Base-by-base conservation (phyloP, 2,888 invertebrate species). In the Seira sanloemensis region DNA sequence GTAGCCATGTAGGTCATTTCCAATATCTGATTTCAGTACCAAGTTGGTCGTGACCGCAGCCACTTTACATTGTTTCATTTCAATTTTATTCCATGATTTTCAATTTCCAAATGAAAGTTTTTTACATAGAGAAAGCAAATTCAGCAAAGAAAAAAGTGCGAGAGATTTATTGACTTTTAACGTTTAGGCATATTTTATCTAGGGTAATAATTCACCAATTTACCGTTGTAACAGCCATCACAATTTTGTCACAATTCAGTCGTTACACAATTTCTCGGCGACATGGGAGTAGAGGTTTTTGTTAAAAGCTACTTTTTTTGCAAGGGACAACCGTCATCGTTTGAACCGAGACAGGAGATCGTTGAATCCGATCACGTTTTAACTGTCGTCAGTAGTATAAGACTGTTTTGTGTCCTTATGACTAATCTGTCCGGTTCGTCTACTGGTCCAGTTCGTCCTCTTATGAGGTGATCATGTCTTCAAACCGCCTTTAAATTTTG, bases 371-470 rank as follows among this genome's bases (percentile, higher is more conserved):
- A 46, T 9, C 26, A 75, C 75, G 46, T 75, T 24, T 66, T 82
- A 4, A 77, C n/a, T 27, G 68, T 82, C 37, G 66, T 27, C 23
- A 82, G 75, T 77, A 82, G 82, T 77, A 75, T 76, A 71, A 82
- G 82, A 76, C 77, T 82, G 46, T 82, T 72, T 72, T 76, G 71
- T 65, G 82, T 82, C 69, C 69, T 82, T 16, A 82, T 82, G 19
- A 82, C 76, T 25, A 82, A 82, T 46, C 72, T 82, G 74, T 80
- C 80, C 12, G 67, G 67, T 1, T 54, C 69, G 18, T 67, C 69
- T 7, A 50, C 76, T 16, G 26, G 46, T 21, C 69, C 75, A 19
- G 65, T 62, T 77, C 26, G 76, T 72, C 82, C 65, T 75, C 75
- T 81, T 76, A 77, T 72, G 76, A 82, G 82, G 76, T 82, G 82